A percentile compares a stretch with the other conserved stretches of the same genome.
Evolutionary conservation across 37 sponge, comb jelly and placozoan genomes (phyloP).

Genomic region (Halichondria panicea): DNA sequence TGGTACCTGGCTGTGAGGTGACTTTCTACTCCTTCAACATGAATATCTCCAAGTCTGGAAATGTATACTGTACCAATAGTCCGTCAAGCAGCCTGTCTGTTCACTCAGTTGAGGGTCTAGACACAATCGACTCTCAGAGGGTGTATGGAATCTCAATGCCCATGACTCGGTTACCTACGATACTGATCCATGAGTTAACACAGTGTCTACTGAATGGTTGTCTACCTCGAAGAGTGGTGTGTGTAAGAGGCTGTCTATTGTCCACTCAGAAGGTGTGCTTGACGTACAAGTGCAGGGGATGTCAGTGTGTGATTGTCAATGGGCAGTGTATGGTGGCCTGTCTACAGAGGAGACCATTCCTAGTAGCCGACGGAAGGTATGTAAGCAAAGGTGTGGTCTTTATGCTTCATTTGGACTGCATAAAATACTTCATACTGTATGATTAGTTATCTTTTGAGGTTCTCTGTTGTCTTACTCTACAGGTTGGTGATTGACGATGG

Average conservation of each 20-base stretch:
- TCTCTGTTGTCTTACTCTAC: neutral
- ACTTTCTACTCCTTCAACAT: slow-evolving; percentile 21
- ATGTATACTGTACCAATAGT: slow-evolving; percentile 15
- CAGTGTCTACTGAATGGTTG: slow-evolving; percentile 1
- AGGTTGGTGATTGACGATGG: slow-evolving; percentile 51
- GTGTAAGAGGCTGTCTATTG: slow-evolving; percentile 13
- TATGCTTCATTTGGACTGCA: neutral
- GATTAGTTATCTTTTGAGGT: neutral
- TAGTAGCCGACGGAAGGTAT: slow-evolving; percentile 39
- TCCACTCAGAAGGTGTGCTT: slow-evolving; percentile 17
- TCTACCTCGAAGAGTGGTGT: slow-evolving; percentile 19
- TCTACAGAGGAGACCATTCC: slow-evolving; percentile 4
- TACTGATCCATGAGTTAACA: slow-evolving; percentile 6
- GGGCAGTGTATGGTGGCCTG: slow-evolving; percentile 19
- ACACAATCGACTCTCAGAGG: neutral
- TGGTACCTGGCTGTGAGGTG: slow-evolving; percentile 36
- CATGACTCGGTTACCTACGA: slow-evolving; percentile 8
- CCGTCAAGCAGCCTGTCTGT: slow-evolving; percentile 27
- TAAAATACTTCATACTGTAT: neutral
- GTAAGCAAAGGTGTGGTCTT: neutral
- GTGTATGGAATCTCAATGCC: neutral
- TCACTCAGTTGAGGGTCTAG: neutral
- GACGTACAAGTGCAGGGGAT: slow-evolving; percentile 24
- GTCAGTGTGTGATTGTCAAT: slow-evolving; percentile 30
- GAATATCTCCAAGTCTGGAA: slow-evolving; percentile 26